A percentile compares a stretch with the other conserved stretches of the same genome.
Evolutionary conservation across 2,113 vertebrate species (phyloP).

Genomic region (Apodemus sylvaticus): DNA sequence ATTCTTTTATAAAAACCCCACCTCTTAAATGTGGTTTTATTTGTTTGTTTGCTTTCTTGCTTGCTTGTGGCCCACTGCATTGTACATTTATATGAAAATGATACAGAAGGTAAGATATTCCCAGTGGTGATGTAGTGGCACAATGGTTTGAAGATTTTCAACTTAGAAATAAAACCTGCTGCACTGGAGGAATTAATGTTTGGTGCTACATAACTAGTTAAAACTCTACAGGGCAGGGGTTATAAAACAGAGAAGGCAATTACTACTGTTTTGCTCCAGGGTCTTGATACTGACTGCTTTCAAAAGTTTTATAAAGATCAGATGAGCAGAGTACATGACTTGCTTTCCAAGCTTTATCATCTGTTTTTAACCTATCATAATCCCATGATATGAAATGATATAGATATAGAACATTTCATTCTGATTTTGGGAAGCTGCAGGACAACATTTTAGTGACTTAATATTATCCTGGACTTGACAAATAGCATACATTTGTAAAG

Average conservation of each 20-base stretch:
- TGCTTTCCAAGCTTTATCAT: not conserved
- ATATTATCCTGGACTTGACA: not conserved
- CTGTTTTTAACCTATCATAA: not conserved
- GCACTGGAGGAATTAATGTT: not conserved
- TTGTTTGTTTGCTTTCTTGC: too few relatives aligned
- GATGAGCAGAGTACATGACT: not conserved
- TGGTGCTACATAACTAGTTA: too few relatives aligned
- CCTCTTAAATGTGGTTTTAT: not conserved
- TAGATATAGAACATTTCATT: not conserved
- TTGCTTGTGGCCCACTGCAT: not conserved
- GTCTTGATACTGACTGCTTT: too few relatives aligned
- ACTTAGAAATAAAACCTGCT: too few relatives aligned
- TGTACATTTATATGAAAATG: not conserved
- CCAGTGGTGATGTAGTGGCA: not conserved
- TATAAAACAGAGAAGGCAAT: too few relatives aligned
- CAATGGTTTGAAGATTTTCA: not conserved
- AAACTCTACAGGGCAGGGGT: rapidly evolving
- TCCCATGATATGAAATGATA: not conserved
- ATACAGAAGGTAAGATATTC: not conserved
- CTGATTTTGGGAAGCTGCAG: not conserved
- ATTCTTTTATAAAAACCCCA: too few relatives aligned
- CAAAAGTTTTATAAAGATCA: not conserved
- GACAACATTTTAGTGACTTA: not conserved
- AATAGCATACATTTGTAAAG: rapidly evolving
- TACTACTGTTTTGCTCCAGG: too few relatives aligned